Conservation (phyloP, 2,113 vertebrate species). For the Lagopus muta region DNA sequence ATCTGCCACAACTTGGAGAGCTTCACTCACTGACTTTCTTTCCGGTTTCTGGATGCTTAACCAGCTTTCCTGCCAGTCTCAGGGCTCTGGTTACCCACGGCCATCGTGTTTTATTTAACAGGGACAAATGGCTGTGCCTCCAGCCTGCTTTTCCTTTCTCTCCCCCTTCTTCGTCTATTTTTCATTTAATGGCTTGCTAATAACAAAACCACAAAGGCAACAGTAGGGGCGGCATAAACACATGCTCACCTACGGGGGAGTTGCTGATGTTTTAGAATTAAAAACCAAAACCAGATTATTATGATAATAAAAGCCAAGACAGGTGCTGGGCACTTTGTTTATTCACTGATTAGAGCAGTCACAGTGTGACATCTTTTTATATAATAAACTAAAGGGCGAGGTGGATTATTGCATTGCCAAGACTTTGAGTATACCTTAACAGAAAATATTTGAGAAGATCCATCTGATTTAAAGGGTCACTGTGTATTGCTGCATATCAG, state of each 20-base stretch:
- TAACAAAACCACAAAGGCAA: constrained; percentile 72
- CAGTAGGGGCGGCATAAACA: constrained; percentile 66
- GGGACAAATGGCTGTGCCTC: constrained; percentile 59
- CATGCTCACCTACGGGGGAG: constrained; percentile 66
- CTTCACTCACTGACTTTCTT: constrained; percentile 27
- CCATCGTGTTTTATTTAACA: constrained; percentile 54
- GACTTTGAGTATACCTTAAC: not conserved
- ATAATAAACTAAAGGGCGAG: constrained; percentile 17
- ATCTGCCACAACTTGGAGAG: not conserved
- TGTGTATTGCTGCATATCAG: not conserved
- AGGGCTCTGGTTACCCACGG: constrained; percentile 62
- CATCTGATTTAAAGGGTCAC: not conserved
- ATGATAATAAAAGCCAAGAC: constrained; percentile 52
- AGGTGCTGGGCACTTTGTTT: constrained; percentile 56
- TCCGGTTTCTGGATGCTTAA: constrained; percentile 21
- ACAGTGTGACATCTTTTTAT: constrained; percentile 42
- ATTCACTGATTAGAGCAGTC: constrained; percentile 49
- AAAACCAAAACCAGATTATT: constrained; percentile 33
- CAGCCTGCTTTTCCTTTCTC: not conserved
- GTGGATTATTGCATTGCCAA: constrained; percentile 4
- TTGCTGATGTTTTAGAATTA: constrained; percentile 53
- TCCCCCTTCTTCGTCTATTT: constrained; percentile 46
- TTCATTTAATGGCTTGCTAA: constrained; percentile 74
- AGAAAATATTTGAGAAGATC: constrained; percentile 5
- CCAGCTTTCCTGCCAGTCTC: constrained; percentile 52